Conservation (phyloP, 2,888 invertebrate species). For the Ganaspis brasiliensis region DNA sequence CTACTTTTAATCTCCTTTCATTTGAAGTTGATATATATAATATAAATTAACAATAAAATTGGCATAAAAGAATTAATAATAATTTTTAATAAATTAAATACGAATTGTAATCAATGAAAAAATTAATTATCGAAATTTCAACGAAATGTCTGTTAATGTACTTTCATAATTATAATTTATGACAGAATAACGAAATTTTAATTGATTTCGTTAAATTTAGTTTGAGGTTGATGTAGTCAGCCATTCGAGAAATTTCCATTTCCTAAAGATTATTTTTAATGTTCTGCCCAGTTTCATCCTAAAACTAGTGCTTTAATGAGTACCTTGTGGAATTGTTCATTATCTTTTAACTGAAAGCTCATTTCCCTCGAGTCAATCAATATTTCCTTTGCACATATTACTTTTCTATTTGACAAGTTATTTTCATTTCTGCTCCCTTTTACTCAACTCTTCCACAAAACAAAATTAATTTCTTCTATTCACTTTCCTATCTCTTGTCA, state of each 20-base stretch:
- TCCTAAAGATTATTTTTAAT: slow-evolving; percentile 5
- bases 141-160: no score
- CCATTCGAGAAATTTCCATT: background rate
- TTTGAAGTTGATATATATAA: no score
- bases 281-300: background rate
- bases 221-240: background rate
- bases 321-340: background rate
- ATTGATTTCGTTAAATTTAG: background rate
- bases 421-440: background rate
- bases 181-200: background rate
- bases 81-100: no score
- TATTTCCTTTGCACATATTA: slow-evolving; percentile 6
- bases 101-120: no score
- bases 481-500: background rate
- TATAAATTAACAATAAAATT: no score
- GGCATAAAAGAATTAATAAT: no score
- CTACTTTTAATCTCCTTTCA: background rate
- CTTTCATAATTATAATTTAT: no score
- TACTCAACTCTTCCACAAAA: background rate
- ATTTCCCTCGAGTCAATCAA: background rate
- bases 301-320: background rate
- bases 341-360: background rate
- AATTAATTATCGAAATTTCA: no score
- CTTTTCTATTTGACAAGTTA: background rate
- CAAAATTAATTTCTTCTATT: background rate